Evolutionary conservation across 2,113 vertebrate species (phyloP).

Genomic region (Isurus oxyrinchus): DNA sequence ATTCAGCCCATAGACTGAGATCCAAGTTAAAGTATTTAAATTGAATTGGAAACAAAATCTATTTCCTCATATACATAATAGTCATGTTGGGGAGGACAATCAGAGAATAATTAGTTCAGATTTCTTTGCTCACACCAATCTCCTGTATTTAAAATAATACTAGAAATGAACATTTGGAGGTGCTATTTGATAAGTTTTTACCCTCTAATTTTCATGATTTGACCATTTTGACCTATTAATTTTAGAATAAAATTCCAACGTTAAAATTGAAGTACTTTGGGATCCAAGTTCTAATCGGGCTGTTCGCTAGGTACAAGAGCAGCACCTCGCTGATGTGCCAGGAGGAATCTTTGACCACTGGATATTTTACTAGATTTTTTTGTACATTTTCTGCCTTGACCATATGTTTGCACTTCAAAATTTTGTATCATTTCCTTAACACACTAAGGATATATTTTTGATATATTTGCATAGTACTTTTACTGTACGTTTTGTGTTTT

Average conservation of each 20-base stretch:
- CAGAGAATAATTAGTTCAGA: not conserved
- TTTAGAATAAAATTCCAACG: not conserved
- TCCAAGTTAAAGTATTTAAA: constrained; percentile 8
- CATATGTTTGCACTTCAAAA: not conserved
- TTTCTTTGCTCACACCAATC: not conserved
- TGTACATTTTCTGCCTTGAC: not conserved
- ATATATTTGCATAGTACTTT: not conserved
- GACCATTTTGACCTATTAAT: not conserved
- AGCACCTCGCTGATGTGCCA: not conserved
- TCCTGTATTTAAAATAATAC: not conserved
- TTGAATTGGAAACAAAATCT: not conserved
- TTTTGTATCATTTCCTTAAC: not conserved
- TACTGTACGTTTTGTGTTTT: not conserved
- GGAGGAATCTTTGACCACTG: not conserved
- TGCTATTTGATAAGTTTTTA: constrained; percentile 20
- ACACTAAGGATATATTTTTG: not conserved
- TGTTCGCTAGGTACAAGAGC: not conserved
- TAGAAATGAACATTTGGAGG: constrained; percentile 23
- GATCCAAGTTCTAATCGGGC: not conserved
- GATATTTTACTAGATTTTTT: not conserved
- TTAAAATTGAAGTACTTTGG: not conserved
- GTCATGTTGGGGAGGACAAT: not conserved
- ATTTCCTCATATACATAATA: not conserved
- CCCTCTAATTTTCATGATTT: not conserved
- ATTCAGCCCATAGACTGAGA: not conserved